Evolutionary conservation across 2,888 invertebrate genomes (phyloP).

Genomic region (Helobdella robusta): DNA sequence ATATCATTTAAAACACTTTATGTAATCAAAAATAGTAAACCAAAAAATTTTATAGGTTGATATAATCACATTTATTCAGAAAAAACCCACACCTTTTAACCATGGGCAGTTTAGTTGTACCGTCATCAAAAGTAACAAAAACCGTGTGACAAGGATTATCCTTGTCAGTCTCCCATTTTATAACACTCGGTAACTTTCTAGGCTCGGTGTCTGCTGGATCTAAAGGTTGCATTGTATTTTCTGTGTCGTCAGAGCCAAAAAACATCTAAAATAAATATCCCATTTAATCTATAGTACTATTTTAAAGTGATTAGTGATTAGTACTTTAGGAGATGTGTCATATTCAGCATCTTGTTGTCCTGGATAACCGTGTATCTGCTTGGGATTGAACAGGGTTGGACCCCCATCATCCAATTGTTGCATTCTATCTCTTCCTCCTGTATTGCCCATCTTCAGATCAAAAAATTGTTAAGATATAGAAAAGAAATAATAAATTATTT

Average conservation of each 20-base stretch:
- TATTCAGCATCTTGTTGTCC: constrained; percentile 15
- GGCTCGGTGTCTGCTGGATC: constrained; percentile 28
- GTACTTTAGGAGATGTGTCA: constrained; percentile 6
- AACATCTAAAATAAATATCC: constrained; percentile 2
- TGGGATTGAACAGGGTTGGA: constrained; percentile 23
- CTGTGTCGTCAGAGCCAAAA: constrained; percentile 11
- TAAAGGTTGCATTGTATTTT: background rate
- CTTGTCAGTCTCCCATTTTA: too few relatives aligned
- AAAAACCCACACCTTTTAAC: constrained; percentile 71
- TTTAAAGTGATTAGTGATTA: too few relatives aligned
- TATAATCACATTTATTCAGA: too few relatives aligned
- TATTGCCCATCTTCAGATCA: constrained; percentile 24
- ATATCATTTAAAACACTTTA: background rate
- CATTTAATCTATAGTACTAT: too few relatives aligned
- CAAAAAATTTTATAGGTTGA: background rate
- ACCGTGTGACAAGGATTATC: constrained; percentile 89
- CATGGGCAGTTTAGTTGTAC: constrained; percentile 85
- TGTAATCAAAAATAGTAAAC: background rate
- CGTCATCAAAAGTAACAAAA: constrained; percentile 77
- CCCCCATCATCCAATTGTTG: constrained; percentile 27
- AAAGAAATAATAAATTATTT: too few relatives aligned
- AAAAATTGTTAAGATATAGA: background rate
- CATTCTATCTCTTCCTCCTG: constrained; percentile 23
- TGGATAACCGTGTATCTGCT: constrained; percentile 14
- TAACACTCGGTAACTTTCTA: constrained; percentile 68